phyloP scores from a whole-genome alignment of 53 echinoderm and acorn worm genomes.

The Temnopleurus reevesii region DNA sequence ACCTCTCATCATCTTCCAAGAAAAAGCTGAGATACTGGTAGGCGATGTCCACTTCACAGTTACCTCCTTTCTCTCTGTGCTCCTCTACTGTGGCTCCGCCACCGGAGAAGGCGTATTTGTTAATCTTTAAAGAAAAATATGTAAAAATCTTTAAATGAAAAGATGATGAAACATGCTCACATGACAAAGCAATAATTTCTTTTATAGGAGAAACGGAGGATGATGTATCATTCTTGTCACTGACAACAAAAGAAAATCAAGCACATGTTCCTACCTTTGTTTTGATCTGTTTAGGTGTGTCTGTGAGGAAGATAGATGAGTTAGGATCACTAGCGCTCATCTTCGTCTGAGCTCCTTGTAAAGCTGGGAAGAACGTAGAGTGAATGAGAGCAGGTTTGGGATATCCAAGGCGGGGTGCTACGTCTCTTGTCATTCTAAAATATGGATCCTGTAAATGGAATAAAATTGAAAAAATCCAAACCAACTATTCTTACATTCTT shows the following conservation, averaged over 20 bases:
- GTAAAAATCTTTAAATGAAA: too few species aligned
- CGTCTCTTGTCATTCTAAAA: conserved; percentile 98
- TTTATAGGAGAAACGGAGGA: too few species aligned
- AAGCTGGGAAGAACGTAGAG: conserved; percentile 96
- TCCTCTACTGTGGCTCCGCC: conserved; percentile 88
- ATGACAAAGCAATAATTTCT: too few species aligned
- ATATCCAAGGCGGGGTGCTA: conserved; percentile 93
- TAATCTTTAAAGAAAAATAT: conserved; percentile 70
- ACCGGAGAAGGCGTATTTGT: conserved; percentile 98
- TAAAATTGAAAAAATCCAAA: neutral
- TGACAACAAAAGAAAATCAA: too few species aligned
- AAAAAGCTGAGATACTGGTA: conserved; percentile 98
- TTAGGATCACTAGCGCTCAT: conserved; percentile 99
- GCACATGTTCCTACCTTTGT: conserved; percentile 88
- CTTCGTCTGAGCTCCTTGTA: conserved; percentile 98
- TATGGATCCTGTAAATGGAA: conserved; percentile 81
- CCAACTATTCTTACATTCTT: too few species aligned
- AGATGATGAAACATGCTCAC: too few species aligned
- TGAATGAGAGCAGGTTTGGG: conserved; percentile 96
- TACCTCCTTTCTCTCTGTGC: conserved; percentile 93
- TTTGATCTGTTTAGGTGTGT: conserved; percentile 96
- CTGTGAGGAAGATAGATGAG: conserved; percentile 97
- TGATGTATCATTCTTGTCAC: too few species aligned
- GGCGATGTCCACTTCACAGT: conserved; percentile 93
- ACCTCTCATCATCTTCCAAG: conserved; percentile 81